phyloP scores from a whole-genome alignment of 1,140 invertebrate genomes.

The Halotydeus destructor region DNA sequence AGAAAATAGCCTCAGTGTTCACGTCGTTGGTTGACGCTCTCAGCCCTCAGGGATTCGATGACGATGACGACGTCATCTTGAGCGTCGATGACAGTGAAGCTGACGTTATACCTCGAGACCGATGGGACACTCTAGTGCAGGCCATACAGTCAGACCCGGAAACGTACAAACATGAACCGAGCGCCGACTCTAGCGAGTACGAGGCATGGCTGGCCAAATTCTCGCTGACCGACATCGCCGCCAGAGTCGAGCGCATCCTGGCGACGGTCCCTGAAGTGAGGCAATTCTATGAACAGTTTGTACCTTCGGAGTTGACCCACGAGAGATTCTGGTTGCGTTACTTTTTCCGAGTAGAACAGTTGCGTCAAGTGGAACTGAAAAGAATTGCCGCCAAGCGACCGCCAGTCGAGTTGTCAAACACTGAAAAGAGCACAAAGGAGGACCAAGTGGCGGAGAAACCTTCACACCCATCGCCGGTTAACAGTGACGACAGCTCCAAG shows the following conservation, averaged over 20 bases:
- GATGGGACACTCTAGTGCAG: constrained; percentile 23
- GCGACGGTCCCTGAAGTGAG: constrained; percentile 26
- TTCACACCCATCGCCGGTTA: too few relatives aligned
- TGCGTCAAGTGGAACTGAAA: constrained; percentile 25
- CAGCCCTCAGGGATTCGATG: neutral
- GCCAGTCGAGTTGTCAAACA: too few relatives aligned
- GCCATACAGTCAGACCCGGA: constrained; percentile 26
- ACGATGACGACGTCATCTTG: constrained; percentile 9
- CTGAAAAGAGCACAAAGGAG: too few relatives aligned
- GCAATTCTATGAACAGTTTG: constrained; percentile 27
- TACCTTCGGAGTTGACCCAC: constrained; percentile 27
- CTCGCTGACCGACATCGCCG: constrained; percentile 25
- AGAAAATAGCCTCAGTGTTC: neutral
- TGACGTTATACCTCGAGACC: neutral
- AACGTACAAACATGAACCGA: constrained; percentile 27
- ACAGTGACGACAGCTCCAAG: neutral
- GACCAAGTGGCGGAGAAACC: too few relatives aligned
- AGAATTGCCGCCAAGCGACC: constrained; percentile 23
- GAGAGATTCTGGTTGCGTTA: constrained; percentile 30
- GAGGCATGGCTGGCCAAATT: constrained; percentile 26
- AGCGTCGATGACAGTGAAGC: constrained; percentile 5
- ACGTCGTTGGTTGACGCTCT: constrained; percentile 1
- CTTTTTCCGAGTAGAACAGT: constrained; percentile 27
- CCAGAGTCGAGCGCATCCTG: constrained; percentile 27
- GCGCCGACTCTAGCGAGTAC: constrained; percentile 23